A percentile compares a stretch with the other conserved stretches of the same genome.
Conservation (phyloP, 2,888 invertebrate genomes). For the Nomada flava region DNA sequence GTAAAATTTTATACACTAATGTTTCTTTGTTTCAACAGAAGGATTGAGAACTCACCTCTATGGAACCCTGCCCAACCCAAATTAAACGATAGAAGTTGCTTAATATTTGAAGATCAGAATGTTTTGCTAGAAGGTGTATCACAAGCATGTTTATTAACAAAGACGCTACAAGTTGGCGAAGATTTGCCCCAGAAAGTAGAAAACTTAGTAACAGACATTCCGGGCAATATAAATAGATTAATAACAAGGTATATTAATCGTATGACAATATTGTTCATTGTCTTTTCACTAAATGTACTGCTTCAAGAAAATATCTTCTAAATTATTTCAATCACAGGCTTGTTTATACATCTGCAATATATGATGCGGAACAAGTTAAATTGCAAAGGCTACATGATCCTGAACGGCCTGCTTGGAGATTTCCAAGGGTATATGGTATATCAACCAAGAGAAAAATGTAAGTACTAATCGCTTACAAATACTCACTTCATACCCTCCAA, state of each 20-base stretch:
- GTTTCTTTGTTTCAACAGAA: constrained; percentile 10
- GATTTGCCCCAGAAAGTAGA: constrained; percentile 87
- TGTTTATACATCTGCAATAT: constrained; percentile 87
- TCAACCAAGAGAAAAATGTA: constrained; percentile 89
- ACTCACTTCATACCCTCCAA: constrained; percentile 12
- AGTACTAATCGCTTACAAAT: constrained; percentile 70
- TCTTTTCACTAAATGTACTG: constrained; percentile 38
- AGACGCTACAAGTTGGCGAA: constrained; percentile 88
- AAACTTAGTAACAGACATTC: constrained; percentile 81
- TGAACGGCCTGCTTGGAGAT: constrained; percentile 89
- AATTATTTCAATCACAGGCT: constrained; percentile 75
- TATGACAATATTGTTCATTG: background rate
- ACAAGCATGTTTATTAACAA: constrained; percentile 93
- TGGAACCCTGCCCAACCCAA: constrained; percentile 87
- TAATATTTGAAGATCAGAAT: constrained; percentile 87
- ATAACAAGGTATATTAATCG: constrained; percentile 85
- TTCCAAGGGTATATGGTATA: constrained; percentile 91
- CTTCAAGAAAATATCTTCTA: constrained; percentile 10
- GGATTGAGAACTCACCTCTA: constrained; percentile 70
- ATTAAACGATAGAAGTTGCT: constrained; percentile 88
- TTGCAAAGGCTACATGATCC: constrained; percentile 90
- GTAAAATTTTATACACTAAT: background rate
- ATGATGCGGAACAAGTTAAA: constrained; percentile 92
- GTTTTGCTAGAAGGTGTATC: constrained; percentile 89
- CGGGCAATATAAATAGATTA: constrained; percentile 85